Base-by-base conservation (phyloP, 2,113 vertebrate genomes). In the Lutjanus erythropterus region DNA sequence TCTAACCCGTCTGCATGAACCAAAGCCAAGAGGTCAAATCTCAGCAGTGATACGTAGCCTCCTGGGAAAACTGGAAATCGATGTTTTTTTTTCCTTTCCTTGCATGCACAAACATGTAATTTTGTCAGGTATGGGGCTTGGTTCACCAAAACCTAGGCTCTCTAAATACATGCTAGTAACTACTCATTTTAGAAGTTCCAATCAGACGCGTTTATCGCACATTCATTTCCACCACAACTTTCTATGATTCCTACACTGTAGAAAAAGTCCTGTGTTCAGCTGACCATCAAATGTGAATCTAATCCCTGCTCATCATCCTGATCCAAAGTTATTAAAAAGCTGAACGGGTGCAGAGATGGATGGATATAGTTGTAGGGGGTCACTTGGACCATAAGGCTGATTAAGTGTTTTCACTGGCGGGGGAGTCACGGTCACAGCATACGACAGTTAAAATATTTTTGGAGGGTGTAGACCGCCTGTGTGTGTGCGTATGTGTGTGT, bases 301-400 rank as follows among this genome's bases (percentile, higher is more conserved):
- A 61, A 76, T 81, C 56, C 47, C 56, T 23, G 27, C 64, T 88
- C 75, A 67, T 81, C 47, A 5, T 81, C 75, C 74, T 58, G 56
- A 74, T 81, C 62, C 85, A 66, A 47, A 78, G 81, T 79, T 88
- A 86, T 85, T 90, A 84, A 71, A 87, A 67, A 21, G 52, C 80
- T 25, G 46, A 71, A 29, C n/a, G 25, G 66, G 9, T 69, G 71
- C 44, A 80, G 65, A 76, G 83, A 90, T 92, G 83, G 79, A 92
- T 92, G 81, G 29, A 31, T 49, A 19, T 9, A 39, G 64, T 59
- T 21, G 80, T 50, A 23, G 84, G 74, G 82, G 86, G 85, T 90
- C 86, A 86, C 66, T 85, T 41, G 71, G 81, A 84, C 75, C 83
- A 88, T 81, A 83, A 78, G 91, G 85, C 73, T 85, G 85, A 92